Percentiles rank a stretch among this genome's conserved stretches.
Evolutionary conservation across 2,888 invertebrate genomes (phyloP).

Genomic region (Nycteola revayana): DNA sequence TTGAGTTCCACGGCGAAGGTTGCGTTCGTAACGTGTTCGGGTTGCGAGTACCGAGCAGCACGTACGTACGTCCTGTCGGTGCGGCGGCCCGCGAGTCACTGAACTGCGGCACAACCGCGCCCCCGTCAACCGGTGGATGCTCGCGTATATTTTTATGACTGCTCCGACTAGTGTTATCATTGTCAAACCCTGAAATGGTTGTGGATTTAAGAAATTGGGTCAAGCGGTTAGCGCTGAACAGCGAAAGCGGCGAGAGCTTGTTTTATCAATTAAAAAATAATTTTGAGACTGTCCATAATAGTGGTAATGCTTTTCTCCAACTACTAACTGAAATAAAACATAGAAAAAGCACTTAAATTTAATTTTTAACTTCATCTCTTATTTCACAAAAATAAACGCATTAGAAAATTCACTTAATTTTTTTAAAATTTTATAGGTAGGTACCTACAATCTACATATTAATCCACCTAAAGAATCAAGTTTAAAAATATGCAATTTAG

Average conservation of each 20-base stretch:
- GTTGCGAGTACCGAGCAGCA: slow-evolving; percentile 27
- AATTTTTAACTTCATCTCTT: no score
- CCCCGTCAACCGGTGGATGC: slow-evolving; percentile 51
- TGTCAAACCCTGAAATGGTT: slow-evolving; percentile 66
- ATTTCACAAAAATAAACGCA: no score
- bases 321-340: no score
- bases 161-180: slow-evolving; percentile 62
- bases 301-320: no score
- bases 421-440: no score
- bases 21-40: slow-evolving; percentile 38
- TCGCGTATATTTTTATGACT: slow-evolving; percentile 60
- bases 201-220: slow-evolving; percentile 68
- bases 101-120: slow-evolving; percentile 63
- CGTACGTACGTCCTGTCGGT: slow-evolving; percentile 46
- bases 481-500: no score
- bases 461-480: no score
- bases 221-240: slow-evolving; percentile 43
- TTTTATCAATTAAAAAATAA: slow-evolving; percentile 17
- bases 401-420: no score
- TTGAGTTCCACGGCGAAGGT: slow-evolving; percentile 41
- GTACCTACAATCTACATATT: no score
- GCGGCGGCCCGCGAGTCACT: slow-evolving; percentile 69
- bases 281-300: no score
- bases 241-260: slow-evolving; percentile 18
- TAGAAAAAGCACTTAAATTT: no score